These are phyloP conservation scores for Conchocele bisecta DNA, from an alignment of 2,888 invertebrate genomes.

Conservation along the genomic window DNA sequence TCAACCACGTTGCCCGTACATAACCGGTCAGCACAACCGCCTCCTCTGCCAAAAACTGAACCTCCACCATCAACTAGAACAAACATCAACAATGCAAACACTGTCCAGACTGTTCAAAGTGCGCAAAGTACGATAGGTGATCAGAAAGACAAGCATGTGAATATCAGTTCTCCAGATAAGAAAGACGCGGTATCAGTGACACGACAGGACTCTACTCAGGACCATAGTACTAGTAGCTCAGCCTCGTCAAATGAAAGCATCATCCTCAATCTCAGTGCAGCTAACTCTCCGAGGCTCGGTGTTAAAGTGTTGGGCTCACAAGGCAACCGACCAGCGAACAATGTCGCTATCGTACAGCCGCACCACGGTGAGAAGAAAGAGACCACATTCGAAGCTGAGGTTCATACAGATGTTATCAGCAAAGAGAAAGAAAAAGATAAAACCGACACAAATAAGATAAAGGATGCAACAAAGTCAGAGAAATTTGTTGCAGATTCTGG, in stretches of 20 bases:
- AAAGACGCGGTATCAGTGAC: constrained; percentile 61
- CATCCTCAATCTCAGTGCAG: constrained; percentile 70
- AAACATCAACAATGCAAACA: constrained; percentile 42
- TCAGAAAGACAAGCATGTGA: constrained; percentile 8
- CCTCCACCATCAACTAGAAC: constrained; percentile 62
- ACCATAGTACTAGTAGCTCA: constrained; percentile 64
- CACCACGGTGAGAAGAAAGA: constrained; percentile 78
- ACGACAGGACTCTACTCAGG: constrained; percentile 54
- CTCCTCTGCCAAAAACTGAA: constrained; percentile 65
- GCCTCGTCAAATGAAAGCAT: constrained; percentile 78
- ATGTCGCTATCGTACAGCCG: constrained; percentile 77
- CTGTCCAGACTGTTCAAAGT: background rate
- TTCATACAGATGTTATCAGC: constrained; percentile 74
- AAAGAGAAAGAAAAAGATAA: constrained; percentile 58
- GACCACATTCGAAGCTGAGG: constrained; percentile 80
- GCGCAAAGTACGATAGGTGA: background rate
- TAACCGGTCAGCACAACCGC: constrained; percentile 61
- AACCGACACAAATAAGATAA: constrained; percentile 43
- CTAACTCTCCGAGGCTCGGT: constrained; percentile 75
- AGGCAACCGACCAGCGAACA: constrained; percentile 70
- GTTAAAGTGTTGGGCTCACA: constrained; percentile 74
- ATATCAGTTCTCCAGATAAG: constrained; percentile 50
- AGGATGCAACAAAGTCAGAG: constrained; percentile 71
- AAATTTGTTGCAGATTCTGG: constrained; percentile 83
- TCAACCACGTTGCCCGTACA: constrained; percentile 76